A percentile compares a stretch with the other conserved stretches of the same genome.
These are phyloP conservation scores for Plusia festucae DNA, from an alignment of 2,888 invertebrate species.

Conservation along the genomic window DNA sequence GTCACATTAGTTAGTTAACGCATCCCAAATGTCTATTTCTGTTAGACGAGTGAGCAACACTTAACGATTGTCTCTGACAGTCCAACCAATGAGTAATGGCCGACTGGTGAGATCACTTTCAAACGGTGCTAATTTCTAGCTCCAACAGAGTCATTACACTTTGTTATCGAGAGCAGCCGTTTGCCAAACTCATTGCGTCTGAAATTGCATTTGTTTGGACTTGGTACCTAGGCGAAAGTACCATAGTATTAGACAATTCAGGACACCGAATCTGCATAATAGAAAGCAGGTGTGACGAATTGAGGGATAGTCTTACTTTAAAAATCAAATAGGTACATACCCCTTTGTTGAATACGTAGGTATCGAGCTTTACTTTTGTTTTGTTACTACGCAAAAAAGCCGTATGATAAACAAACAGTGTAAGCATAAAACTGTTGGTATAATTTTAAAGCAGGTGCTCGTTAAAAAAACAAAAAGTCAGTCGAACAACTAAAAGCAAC, in stretches of 20 bases:
- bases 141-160: constrained; percentile 75
- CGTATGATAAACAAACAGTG: not conserved
- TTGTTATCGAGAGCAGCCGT: constrained; percentile 60
- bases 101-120: constrained; percentile 82
- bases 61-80: constrained; percentile 58
- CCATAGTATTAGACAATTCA: constrained; percentile 29
- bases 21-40: constrained; percentile 40
- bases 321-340: not conserved
- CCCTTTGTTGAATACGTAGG: not conserved
- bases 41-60: constrained; percentile 58
- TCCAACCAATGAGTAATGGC: constrained; percentile 81
- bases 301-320: constrained; percentile 3
- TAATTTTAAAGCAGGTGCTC: constrained; percentile 11
- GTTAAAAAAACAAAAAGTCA: constrained; percentile 18
- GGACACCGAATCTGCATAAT: constrained; percentile 35
- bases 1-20: constrained; percentile 20
- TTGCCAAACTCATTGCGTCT: constrained; percentile 46
- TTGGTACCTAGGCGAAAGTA: constrained; percentile 33
- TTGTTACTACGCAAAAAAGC: not conserved
- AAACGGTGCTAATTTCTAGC: constrained; percentile 81
- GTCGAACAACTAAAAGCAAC: constrained; percentile 15
- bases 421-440: constrained; percentile 11
- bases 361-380: not conserved
- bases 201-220: constrained; percentile 35
- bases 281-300: constrained; percentile 46